phyloP scores from a whole-genome alignment of 2,888 invertebrate genomes.

The Hololepta plana region DNA sequence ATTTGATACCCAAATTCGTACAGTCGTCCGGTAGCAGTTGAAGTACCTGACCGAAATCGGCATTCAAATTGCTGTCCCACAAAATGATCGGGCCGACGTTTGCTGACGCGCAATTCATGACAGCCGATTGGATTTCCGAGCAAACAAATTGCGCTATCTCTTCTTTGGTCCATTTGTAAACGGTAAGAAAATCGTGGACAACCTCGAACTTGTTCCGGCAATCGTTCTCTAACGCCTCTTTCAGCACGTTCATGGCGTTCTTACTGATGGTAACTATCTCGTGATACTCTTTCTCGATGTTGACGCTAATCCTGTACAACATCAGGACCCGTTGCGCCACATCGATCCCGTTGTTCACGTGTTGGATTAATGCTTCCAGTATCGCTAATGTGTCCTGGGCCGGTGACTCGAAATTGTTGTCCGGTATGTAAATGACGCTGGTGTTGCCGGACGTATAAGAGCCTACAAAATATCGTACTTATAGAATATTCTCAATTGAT shows the following conservation, averaged over 20 bases:
- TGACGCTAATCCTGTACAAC: constrained; percentile 36
- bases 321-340: constrained; percentile 35
- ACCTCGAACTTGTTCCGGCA: constrained; percentile 37
- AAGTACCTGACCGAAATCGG: constrained; percentile 37
- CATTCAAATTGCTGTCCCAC: constrained; percentile 24
- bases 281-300: constrained; percentile 36
- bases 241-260: constrained; percentile 32
- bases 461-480: too few species aligned
- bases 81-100: constrained; percentile 16
- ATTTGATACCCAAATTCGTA: constrained; percentile 34
- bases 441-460: too few species aligned
- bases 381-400: constrained; percentile 21
- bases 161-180: constrained; percentile 33
- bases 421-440: too few species aligned
- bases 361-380: constrained; percentile 31
- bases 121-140: constrained; percentile 39
- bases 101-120: too few species aligned
- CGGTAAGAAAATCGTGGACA: constrained; percentile 37
- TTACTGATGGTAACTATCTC: constrained; percentile 32
- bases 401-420: constrained; percentile 13
- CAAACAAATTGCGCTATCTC: constrained; percentile 42
- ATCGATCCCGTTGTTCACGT: constrained; percentile 31
- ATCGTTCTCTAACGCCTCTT: constrained; percentile 32
- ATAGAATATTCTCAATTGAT: too few species aligned
- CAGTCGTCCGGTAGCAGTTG: constrained; percentile 39